These are phyloP conservation scores for Eutolmus rufibarbis DNA, from an alignment of 2,888 invertebrate species.

Conservation along the genomic window DNA sequence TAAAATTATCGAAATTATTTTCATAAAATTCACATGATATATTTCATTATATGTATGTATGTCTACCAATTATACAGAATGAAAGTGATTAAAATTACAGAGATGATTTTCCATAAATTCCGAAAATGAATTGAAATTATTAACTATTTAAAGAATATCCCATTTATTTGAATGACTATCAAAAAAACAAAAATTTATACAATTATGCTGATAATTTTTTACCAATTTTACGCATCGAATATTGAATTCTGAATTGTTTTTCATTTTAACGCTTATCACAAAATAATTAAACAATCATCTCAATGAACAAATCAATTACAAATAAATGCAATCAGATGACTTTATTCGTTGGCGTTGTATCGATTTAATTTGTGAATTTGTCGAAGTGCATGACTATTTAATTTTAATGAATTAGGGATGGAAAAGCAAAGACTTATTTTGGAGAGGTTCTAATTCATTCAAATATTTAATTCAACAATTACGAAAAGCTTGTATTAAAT, in stretches of 20 bases:
- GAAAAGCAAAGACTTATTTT: no score
- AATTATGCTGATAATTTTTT: neutral
- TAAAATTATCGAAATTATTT: neutral
- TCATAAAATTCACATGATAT: neutral
- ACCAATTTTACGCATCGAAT: neutral
- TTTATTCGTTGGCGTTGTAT: neutral
- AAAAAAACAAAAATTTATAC: neutral
- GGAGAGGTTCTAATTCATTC: no score
- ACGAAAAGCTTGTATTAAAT: no score
- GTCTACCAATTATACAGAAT: neutral
- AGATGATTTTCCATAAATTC: neutral
- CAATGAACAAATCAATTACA: neutral
- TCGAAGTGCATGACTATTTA: no score
- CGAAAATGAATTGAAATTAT: neutral
- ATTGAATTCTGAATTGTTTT: neutral
- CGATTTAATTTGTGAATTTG: neutral
- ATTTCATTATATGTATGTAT: neutral
- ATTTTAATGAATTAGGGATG: no score
- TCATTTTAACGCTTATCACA: neutral
- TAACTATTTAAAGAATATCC: neutral
- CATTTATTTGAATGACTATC: neutral
- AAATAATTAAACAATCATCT: neutral
- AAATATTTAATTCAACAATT: no score
- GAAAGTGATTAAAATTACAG: neutral
- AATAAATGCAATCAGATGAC: neutral